These are phyloP conservation scores for Sesia apiformis DNA, from an alignment of 2,888 invertebrate genomes.

Conservation along the genomic window DNA sequence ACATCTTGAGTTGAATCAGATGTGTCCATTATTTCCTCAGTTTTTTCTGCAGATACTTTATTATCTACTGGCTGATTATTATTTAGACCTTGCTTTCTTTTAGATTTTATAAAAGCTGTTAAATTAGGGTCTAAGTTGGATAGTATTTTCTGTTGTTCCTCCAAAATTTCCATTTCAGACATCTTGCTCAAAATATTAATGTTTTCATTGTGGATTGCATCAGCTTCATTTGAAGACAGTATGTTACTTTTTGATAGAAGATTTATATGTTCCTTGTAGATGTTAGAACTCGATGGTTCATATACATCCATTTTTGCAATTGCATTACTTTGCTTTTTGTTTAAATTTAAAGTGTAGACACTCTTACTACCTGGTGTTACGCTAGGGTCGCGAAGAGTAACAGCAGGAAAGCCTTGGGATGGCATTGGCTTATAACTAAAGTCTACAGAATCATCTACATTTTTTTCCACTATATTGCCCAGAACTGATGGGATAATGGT, in stretches of 20 bases:
- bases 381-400: conserved; percentile 46
- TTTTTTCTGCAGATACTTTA: conserved; percentile 7
- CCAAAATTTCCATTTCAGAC: conserved; percentile 82
- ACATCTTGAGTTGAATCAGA: conserved; percentile 12
- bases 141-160: conserved; percentile 81
- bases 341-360: conserved; percentile 64
- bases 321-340: conserved; percentile 20
- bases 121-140: conserved; percentile 77
- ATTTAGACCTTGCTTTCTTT: conserved; percentile 21
- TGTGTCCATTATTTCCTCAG: conserved; percentile 37
- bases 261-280: conserved; percentile 13
- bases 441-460: conserved; percentile 25
- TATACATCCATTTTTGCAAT: conserved; percentile 38
- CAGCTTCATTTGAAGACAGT: conserved; percentile 59
- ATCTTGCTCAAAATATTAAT: conserved; percentile 77
- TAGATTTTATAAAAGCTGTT: conserved; percentile 76
- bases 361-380: conserved; percentile 44
- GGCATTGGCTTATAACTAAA: conserved; percentile 31
- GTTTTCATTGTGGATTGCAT: conserved; percentile 84
- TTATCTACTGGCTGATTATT: conserved; percentile 7
- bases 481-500: conserved; percentile 53
- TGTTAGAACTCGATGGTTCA: conserved; percentile 14
- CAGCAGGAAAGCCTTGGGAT: conserved; percentile 66
- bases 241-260: conserved; percentile 59
- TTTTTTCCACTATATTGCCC: conserved; percentile 76